Conservation (phyloP, 2,888 invertebrate species). For the Diarsia brunnea region DNA sequence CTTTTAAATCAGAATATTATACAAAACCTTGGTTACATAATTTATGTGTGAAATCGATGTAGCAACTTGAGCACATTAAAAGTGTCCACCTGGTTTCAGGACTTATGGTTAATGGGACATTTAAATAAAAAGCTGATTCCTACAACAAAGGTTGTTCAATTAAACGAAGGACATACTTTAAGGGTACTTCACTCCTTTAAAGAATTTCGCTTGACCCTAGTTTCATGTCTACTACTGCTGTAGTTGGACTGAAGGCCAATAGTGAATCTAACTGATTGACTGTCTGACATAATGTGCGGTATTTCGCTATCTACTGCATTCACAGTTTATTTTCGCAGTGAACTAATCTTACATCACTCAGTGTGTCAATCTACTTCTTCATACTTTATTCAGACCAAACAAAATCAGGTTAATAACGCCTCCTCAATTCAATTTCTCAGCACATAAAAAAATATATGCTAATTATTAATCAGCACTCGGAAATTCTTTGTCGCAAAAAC, state of each 20-base stretch:
- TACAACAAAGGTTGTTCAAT: not conserved
- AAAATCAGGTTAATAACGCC: constrained; percentile 36
- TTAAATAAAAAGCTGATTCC: not conserved
- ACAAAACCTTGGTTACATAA: no score
- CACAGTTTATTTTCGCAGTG: not conserved
- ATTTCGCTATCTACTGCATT: not conserved
- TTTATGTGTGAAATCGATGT: no score
- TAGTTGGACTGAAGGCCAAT: not conserved
- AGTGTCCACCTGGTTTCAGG: no score
- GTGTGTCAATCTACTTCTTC: not conserved
- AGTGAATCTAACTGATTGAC: not conserved
- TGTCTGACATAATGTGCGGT: not conserved
- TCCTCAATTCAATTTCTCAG: constrained; percentile 16
- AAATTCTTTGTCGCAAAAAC: constrained; percentile 38
- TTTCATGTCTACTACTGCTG: no score
- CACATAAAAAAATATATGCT: constrained; percentile 25
- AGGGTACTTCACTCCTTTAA: not conserved
- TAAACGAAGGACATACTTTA: not conserved
- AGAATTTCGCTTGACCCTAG: not conserved
- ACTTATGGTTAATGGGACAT: not conserved
- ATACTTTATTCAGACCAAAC: constrained; percentile 29
- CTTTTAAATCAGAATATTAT: no score
- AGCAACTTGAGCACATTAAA: no score
- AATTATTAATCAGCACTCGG: constrained; percentile 27
- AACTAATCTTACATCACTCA: constrained; percentile 9